phyloP scores from a whole-genome alignment of 2,797 vertebrate species.

The Rhodeus uyekii region DNA sequence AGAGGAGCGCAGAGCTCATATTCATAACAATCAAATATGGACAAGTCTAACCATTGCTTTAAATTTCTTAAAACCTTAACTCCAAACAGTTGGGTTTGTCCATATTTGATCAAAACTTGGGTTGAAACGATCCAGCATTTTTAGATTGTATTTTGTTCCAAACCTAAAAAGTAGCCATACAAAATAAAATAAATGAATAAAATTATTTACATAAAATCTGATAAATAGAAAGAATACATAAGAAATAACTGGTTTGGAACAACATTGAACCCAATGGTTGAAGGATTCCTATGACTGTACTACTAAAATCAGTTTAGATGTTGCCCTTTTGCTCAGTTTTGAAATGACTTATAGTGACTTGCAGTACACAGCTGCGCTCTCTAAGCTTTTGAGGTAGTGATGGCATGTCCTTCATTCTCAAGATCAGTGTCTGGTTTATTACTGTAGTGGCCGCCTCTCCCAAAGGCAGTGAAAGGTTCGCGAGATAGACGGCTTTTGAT shows the following conservation, averaged over 20 bases:
- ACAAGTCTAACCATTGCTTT: too few species aligned
- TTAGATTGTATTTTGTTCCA: background rate
- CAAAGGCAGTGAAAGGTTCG: background rate
- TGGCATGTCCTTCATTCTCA: background rate
- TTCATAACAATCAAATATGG: too few species aligned
- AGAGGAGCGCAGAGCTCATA: too few species aligned
- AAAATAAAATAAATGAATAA: background rate
- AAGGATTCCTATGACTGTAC: background rate
- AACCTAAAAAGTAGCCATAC: background rate
- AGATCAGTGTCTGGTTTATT: conserved; percentile 21
- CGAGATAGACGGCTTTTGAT: conserved; percentile 12
- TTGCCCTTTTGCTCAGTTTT: background rate
- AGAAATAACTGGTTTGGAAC: background rate
- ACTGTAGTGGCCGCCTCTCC: background rate
- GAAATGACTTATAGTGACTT: background rate
- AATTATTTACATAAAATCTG: background rate
- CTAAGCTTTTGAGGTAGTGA: background rate
- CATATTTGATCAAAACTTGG: too few species aligned
- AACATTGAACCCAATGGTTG: background rate
- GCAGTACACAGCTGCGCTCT: background rate
- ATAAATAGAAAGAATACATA: background rate
- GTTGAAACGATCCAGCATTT: too few species aligned
- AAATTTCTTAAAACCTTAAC: too few species aligned
- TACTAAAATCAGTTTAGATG: background rate
- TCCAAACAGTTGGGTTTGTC: too few species aligned